These are phyloP conservation scores for Eledona agricola DNA, from an alignment of 2,888 invertebrate genomes.

Conservation along the genomic window DNA sequence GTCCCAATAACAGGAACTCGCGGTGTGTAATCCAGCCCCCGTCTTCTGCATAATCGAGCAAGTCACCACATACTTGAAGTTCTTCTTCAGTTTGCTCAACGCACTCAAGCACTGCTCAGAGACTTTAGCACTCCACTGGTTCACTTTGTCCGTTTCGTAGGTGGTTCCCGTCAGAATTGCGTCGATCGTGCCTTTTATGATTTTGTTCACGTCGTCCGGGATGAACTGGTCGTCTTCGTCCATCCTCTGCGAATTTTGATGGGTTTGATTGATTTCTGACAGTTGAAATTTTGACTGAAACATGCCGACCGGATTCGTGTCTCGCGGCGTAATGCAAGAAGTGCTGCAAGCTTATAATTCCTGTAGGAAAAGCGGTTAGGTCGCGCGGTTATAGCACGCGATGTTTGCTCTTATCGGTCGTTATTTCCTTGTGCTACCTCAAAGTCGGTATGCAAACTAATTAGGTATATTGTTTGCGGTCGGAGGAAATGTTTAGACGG, in stretches of 20 bases:
- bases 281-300: constrained; percentile 21
- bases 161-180: constrained; percentile 75
- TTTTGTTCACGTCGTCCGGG: constrained; percentile 79
- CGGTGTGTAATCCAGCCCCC: constrained; percentile 83
- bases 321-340: constrained; percentile 32
- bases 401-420: constrained; percentile 18
- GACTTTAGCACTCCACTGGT: constrained; percentile 78
- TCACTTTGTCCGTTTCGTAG: constrained; percentile 74
- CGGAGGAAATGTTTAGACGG: constrained; percentile 13
- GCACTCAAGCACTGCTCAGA: constrained; percentile 79
- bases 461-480: constrained; percentile 10
- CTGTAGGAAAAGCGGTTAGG: constrained; percentile 21
- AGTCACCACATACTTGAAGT: constrained; percentile 85
- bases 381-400: constrained; percentile 35
- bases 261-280: constrained; percentile 18
- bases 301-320: constrained; percentile 26
- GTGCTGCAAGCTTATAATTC: constrained; percentile 32
- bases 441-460: constrained; percentile 24
- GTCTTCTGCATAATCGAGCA: constrained; percentile 87
- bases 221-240: constrained; percentile 66
- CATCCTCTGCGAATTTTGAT: constrained; percentile 49
- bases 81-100: constrained; percentile 79
- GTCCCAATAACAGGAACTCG: constrained; percentile 87
- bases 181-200: constrained; percentile 80
- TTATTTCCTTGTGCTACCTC: constrained; percentile 9